phyloP scores from a whole-genome alignment of 2,113 vertebrate genomes.

The Oplegnathus fasciatus region DNA sequence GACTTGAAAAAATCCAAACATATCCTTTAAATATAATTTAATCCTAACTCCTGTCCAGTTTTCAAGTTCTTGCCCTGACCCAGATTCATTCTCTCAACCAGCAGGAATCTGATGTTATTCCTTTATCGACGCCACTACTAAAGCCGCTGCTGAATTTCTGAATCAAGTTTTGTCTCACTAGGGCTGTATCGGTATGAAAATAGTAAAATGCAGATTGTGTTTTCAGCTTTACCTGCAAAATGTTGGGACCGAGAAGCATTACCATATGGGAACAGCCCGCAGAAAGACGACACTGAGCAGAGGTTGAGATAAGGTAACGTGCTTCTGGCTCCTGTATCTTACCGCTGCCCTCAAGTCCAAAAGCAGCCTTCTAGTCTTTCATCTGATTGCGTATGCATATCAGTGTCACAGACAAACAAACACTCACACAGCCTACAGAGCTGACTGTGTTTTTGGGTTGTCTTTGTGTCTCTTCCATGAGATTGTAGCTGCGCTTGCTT shows the following conservation, averaged over 20 bases:
- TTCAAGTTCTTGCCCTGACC: neutral
- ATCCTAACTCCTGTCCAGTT: neutral
- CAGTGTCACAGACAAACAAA: conserved; percentile 68
- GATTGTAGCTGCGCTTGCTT: conserved; percentile 48
- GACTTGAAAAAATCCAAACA: too few species aligned
- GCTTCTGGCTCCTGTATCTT: conserved; percentile 51
- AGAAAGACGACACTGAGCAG: conserved; percentile 43
- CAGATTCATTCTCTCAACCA: neutral
- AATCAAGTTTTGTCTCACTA: neutral
- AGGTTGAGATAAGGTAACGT: conserved; percentile 63
- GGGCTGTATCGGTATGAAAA: neutral
- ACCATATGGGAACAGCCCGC: conserved; percentile 28
- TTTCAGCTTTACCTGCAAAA: conserved; percentile 38
- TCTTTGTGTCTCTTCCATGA: conserved; percentile 50
- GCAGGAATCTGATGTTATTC: neutral
- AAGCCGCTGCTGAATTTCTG: neutral
- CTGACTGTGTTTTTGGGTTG: conserved; percentile 28
- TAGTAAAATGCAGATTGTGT: conserved; percentile 12
- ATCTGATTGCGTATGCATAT: conserved; percentile 65
- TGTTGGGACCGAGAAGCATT: conserved; percentile 21
- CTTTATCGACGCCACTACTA: neutral
- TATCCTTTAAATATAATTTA: neutral
- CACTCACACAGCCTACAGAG: conserved; percentile 56
- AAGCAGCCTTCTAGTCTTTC: conserved; percentile 45
- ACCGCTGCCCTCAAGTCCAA: conserved; percentile 44